Conservation (phyloP, 2,113 vertebrate genomes). For the Phylloscopus whistleri region DNA sequence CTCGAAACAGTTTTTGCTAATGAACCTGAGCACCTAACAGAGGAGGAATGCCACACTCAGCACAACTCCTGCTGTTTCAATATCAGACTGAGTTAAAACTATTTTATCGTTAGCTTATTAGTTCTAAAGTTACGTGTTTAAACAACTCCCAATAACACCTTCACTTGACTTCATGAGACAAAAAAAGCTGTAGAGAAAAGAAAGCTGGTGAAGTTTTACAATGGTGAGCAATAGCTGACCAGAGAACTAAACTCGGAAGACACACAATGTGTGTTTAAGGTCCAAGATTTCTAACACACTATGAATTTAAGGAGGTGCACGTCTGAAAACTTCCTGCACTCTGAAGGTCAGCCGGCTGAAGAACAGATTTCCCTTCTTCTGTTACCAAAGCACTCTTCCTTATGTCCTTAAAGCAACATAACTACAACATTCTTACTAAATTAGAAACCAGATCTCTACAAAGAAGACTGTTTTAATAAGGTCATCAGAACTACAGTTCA, state of each 20-base stretch:
- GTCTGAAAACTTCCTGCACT: neutral
- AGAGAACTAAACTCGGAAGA: neutral
- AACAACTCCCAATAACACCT: neutral
- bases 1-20: neutral
- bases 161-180: neutral
- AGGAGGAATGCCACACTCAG: neutral
- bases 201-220: neutral
- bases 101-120: neutral
- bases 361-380: neutral
- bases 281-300: neutral
- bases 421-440: neutral
- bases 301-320: neutral
- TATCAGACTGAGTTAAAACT: neutral
- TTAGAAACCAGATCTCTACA: neutral
- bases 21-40: neutral
- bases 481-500: neutral
- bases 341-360: neutral
- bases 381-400: neutral
- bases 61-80: neutral
- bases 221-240: neutral
- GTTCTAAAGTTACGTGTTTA: neutral
- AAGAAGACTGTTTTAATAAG: neutral
- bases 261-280: neutral
- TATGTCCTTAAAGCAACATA: neutral
- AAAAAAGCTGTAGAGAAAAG: neutral